Base-by-base conservation (phyloP, 1,140 invertebrate genomes). In the Ditylenchus dipsaci region DNA sequence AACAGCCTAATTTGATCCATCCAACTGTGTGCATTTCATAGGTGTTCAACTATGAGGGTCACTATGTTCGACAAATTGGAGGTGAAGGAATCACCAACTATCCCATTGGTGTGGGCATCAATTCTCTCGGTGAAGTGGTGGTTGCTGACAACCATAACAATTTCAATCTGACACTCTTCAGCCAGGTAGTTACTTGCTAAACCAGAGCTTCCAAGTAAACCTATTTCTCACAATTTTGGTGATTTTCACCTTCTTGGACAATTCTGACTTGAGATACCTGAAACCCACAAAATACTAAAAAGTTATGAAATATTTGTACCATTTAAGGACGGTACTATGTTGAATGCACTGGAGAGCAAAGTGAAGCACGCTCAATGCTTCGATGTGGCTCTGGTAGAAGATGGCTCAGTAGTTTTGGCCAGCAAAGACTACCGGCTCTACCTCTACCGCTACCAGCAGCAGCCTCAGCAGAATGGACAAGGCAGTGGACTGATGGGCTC, bases 281-380 rank as follows among this genome's bases (percentile, higher is more conserved):
- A n/a, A n/a, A n/a, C n/a, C n/a, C n/a, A 45, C 43, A n/a, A 11
- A 45, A 45, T n/a, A 13, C 43, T 45, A 13, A 13, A n/a, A 45
- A 45, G 11, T 45, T 45, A 45, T 45, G 43, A 13, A 11, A 45
- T 45, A 45, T 45, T 45, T 45, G 11, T 13, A 13, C 11, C n/a
- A 45, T 45, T 91, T 11, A 91, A 95, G 85, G 93, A 97, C 78
- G 95, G 95, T 0, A 90, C 93, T 78, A 85, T 97, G 72, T 90
- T 97, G 9, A 95, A 92, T 15, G 95, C 95, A 3, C 86, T 97
- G 45, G 95, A 99, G 84, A 95, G 91, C 79, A 97, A 97, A 85
- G 95, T 97, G 56, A 99, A 99, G 84, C 95, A 98, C 83, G 95
- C 95, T 27, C 95, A 99, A 84, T 98, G 95, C 85, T 98, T 98